Evolutionary conservation across 2,113 vertebrate genomes (phyloP).

Genomic region (Sciurus niger): DNA sequence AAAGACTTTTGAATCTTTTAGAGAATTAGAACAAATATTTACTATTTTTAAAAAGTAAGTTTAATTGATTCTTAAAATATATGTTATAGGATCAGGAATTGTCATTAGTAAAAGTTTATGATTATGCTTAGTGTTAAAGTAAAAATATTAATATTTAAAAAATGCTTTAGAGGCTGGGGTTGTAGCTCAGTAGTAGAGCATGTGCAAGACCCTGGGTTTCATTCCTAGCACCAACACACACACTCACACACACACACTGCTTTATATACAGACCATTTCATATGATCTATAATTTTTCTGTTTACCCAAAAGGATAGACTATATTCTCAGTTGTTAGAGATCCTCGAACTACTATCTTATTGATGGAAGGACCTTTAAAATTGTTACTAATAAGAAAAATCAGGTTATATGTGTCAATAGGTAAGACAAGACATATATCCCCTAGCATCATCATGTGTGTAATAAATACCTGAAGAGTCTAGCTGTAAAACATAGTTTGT

Average conservation of each 20-base stretch:
- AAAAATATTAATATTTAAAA: conserved; percentile 56
- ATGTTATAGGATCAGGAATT: conserved; percentile 42
- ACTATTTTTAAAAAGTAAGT: conserved; percentile 45
- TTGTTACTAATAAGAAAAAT: background rate
- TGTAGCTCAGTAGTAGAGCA: background rate
- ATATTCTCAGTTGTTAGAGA: conserved; percentile 55
- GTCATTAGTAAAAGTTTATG: conserved; percentile 25
- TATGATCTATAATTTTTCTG: conserved; percentile 56
- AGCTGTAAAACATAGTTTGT: background rate
- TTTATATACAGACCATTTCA: background rate
- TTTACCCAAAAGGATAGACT: conserved; percentile 26
- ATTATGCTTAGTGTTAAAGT: conserved; percentile 53
- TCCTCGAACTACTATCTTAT: conserved; percentile 35
- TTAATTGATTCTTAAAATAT: conserved; percentile 70
- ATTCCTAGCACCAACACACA: background rate
- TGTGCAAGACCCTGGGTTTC: background rate
- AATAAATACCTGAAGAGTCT: background rate
- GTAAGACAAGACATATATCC: background rate
- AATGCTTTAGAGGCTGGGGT: background rate
- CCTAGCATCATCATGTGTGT: background rate
- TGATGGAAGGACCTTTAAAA: conserved; percentile 24
- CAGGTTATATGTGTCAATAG: background rate
- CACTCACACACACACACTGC: too few relatives aligned
- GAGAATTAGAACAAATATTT: conserved; percentile 63
- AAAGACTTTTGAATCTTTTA: conserved; percentile 39